Percentiles rank a stretch among this genome's conserved stretches.
phyloP scores from a whole-genome alignment of 2,888 invertebrate species.

The Acrocyrtus sp. region DNA sequence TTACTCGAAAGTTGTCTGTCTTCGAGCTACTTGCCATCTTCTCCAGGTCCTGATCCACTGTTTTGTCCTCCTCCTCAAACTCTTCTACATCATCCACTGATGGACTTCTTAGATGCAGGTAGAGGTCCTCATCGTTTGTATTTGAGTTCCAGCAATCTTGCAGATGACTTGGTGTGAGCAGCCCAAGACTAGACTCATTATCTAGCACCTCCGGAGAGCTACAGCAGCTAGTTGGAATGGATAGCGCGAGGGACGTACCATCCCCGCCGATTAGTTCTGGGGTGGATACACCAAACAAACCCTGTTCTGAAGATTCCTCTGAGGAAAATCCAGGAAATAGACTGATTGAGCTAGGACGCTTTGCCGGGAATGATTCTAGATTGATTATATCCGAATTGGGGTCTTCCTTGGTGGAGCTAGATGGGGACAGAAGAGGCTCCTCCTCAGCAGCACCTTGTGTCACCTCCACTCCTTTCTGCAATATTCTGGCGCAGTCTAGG shows the following conservation, averaged over 20 bases:
- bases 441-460: not conserved
- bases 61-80: slow-evolving; percentile 63
- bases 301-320: slow-evolving; percentile 49
- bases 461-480: not conserved
- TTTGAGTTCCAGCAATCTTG: slow-evolving; percentile 66
- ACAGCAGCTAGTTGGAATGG: slow-evolving; percentile 51
- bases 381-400: slow-evolving; percentile 15
- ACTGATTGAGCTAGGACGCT: slow-evolving; percentile 42
- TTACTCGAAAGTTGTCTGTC: slow-evolving; percentile 3
- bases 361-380: slow-evolving; percentile 38
- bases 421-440: slow-evolving; percentile 18
- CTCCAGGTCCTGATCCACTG: slow-evolving; percentile 47
- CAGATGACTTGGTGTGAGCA: slow-evolving; percentile 90
- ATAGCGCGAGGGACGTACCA: slow-evolving; percentile 42
- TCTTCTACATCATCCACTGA: slow-evolving; percentile 73
- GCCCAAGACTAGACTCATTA: slow-evolving; percentile 74
- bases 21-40: not conserved
- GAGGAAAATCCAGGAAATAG: slow-evolving; percentile 41
- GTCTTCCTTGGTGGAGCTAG: slow-evolving; percentile 24
- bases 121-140: slow-evolving; percentile 49
- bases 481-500: not conserved
- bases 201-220: slow-evolving; percentile 46
- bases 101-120: slow-evolving; percentile 69
- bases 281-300: slow-evolving; percentile 49
- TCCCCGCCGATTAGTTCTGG: slow-evolving; percentile 53